Conservation (phyloP, 2,888 invertebrate species). For the Argynnis bischoffii region DNA sequence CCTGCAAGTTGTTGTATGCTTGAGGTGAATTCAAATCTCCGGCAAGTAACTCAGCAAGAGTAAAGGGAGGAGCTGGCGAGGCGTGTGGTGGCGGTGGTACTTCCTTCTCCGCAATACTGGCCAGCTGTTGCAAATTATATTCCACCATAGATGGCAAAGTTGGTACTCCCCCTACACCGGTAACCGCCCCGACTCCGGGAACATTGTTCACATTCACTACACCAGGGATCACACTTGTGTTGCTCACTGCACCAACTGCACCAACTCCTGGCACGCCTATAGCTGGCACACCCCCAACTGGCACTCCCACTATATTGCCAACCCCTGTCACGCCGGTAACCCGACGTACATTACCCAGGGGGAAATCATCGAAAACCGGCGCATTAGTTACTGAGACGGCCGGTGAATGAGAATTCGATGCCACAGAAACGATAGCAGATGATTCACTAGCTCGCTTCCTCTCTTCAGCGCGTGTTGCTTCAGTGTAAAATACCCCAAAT, state of each 20-base stretch:
- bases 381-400: constrained; percentile 84
- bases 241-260: constrained; percentile 56
- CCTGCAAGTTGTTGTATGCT: constrained; percentile 94
- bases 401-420: constrained; percentile 73
- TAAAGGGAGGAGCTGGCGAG: constrained; percentile 85
- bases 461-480: constrained; percentile 82
- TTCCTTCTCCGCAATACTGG: constrained; percentile 89
- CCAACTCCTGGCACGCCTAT: constrained; percentile 63
- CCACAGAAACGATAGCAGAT: constrained; percentile 68
- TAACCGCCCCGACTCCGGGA: constrained; percentile 55
- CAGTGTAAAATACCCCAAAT: constrained; percentile 89
- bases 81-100: constrained; percentile 79
- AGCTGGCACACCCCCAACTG: constrained; percentile 48
- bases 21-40: constrained; percentile 87
- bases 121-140: constrained; percentile 92
- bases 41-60: constrained; percentile 88
- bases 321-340: constrained; percentile 53
- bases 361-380: constrained; percentile 90
- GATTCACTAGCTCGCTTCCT: constrained; percentile 76
- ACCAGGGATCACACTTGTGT: constrained; percentile 59
- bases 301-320: constrained; percentile 50
- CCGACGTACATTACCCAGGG: constrained; percentile 78
- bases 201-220: constrained; percentile 65
- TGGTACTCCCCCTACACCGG: constrained; percentile 62
- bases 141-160: constrained; percentile 88